Base-by-base conservation (phyloP, 2,888 invertebrate species). In the Amphipyra berbera region DNA sequence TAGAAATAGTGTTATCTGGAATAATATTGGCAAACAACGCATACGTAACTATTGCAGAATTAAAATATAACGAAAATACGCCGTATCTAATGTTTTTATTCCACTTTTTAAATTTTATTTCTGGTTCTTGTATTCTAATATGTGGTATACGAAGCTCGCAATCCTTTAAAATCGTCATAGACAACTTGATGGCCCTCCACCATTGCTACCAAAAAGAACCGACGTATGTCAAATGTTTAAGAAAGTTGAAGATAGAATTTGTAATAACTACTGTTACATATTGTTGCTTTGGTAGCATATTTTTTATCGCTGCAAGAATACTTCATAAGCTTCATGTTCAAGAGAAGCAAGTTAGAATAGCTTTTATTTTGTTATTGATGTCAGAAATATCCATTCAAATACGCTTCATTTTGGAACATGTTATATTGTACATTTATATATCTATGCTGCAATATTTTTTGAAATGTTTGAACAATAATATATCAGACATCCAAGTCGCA, bases 351-450 rank as follows among this genome's bases (percentile, higher is more conserved):
- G 10, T 37, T 37, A 37, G 37, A 37, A 1, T 10, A 37, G 2
- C 10, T 37, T 37, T 37, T 10, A 6, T n/a, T n/a, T 21, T 40
- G 0, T 35, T 44, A 5, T 5, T 40, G 6, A 0, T 53, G 1
- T 13, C 67, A 8, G 45, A 63, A 38, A 9, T 41, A 21, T 7
- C n/a, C 0, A 6, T 13, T 1, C 54, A 54, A 57, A 14, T 10
- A 4, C 46, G 54, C 0, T 42, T 62, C 10, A 33, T 67, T 2
- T 41, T 67, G 9, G 62, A 55, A 35, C 54, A 59, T 12, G 0
- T 13, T 13, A 13, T 48, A n/a, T 46, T 67, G n/a, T 60, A 8
- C n/a, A 33, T 21, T 9, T 13, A 54, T 10, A 49, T 66, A n/a
- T 6, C 27, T 14, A 37, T 49, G 9, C 6, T 66, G n/a, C 8